Conservation (phyloP, 2,113 vertebrate species). For the Mesocricetus auratus region DNA sequence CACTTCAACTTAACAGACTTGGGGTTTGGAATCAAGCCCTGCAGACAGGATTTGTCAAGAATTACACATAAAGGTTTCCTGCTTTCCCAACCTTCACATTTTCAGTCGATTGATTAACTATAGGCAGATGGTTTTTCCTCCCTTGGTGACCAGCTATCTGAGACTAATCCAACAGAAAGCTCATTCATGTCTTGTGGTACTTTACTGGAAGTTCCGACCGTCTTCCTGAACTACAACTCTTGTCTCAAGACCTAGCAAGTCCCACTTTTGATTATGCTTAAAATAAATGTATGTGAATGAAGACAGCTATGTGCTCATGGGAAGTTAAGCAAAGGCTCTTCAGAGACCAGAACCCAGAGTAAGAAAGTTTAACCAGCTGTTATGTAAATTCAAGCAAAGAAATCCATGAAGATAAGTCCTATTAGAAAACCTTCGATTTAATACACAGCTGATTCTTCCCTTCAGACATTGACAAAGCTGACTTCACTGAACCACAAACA, state of each 20-base stretch:
- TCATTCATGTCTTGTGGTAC: not conserved
- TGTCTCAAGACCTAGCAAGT: slow-evolving; percentile 4
- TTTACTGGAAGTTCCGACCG: not conserved
- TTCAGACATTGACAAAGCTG: slow-evolving; percentile 32
- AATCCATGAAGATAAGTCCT: slow-evolving; percentile 19
- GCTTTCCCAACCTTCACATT: slow-evolving; percentile 22
- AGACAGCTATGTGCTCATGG: not conserved
- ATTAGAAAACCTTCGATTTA: not conserved
- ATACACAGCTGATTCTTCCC: slow-evolving; percentile 11
- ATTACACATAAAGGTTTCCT: slow-evolving; percentile 4
- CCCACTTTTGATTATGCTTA: slow-evolving; percentile 7
- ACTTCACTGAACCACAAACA: not conserved
- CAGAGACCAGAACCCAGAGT: not conserved
- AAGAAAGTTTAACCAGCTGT: not conserved
- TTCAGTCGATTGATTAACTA: slow-evolving; percentile 49
- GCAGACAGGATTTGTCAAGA: slow-evolving; percentile 27
- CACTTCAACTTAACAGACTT: not conserved
- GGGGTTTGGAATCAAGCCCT: not conserved
- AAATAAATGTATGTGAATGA: not conserved
- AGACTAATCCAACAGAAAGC: slow-evolving; percentile 10
- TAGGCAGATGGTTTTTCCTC: not conserved
- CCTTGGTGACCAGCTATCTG: slow-evolving; percentile 29
- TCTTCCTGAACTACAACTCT: slow-evolving; percentile 2
- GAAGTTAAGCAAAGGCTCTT: slow-evolving; percentile 10
- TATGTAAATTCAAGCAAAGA: not conserved